Percentiles rank a stretch among this genome's conserved stretches.
Conservation (phyloP, 53 echinoderm and acorn worm genomes). For the Holothuria scabra region DNA sequence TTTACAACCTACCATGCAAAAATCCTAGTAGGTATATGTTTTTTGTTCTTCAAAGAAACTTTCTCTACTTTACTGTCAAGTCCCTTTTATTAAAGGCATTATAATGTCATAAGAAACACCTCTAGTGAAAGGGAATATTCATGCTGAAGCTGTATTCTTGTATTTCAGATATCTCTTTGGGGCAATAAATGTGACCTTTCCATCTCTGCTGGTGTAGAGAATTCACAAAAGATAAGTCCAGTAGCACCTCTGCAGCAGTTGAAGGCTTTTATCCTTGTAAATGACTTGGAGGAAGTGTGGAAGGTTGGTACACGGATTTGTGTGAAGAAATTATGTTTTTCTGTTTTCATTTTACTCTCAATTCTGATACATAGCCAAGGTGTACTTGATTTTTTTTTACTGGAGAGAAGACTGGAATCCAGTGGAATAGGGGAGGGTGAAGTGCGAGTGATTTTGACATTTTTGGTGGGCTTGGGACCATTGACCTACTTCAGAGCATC, state of each 20-base stretch:
- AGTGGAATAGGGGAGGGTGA: too few relatives aligned
- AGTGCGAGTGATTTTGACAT: too few relatives aligned
- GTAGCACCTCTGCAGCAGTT: conserved; percentile 67
- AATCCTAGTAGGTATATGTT: too few relatives aligned
- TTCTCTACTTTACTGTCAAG: background rate
- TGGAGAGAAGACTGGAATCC: too few relatives aligned
- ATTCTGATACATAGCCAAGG: too few relatives aligned
- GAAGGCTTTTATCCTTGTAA: conserved; percentile 73
- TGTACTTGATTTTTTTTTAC: too few relatives aligned
- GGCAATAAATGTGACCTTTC: conserved; percentile 96
- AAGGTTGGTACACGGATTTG: conserved; percentile 20
- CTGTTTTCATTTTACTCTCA: too few relatives aligned
- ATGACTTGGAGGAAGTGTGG: conserved; percentile 74
- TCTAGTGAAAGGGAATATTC: background rate
- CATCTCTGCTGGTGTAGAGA: conserved; percentile 89
- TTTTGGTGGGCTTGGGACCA: too few relatives aligned
- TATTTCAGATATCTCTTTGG: conserved; percentile 85
- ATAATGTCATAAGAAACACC: background rate
- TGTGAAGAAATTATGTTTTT: too few relatives aligned
- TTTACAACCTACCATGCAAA: too few relatives aligned
- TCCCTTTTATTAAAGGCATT: background rate
- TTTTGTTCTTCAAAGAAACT: background rate
- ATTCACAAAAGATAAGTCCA: conserved; percentile 85
- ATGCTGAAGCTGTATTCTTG: background rate
- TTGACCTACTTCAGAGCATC: too few relatives aligned